Base-by-base conservation (phyloP, 2,888 invertebrate genomes). In the Monopis laevigella region DNA sequence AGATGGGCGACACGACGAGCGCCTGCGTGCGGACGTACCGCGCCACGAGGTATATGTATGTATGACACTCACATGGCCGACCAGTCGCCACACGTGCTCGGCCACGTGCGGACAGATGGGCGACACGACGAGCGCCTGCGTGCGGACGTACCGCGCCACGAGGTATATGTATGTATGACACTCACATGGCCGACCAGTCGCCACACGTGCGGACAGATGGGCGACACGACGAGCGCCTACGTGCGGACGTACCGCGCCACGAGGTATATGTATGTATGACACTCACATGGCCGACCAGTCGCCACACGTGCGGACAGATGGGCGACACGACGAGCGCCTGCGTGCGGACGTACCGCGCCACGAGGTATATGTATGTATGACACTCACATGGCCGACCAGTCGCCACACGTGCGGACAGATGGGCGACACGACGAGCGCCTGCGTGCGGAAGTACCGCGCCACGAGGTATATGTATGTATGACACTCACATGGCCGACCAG, bases 81-180 rank as follows among this genome's bases (percentile, higher is more conserved):
- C 71, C 32, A 97, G 68, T 39, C 82, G 78, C 95, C 98, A 98
- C 14, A 99, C 89, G 63, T 96, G 87, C 65, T 99, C 99, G 11
- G 93, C 87, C n/a, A 98, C 88, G 62, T 99, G 99, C 0, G 99
- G 98, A 63, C 99, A 99, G 56, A 99, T 93, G 0, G 99, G 99
- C 11, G 94, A 87, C 54, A 99, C 78, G 10, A 99, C 63, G 43
- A 95, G 73, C 2, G 93, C 90, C 70, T 99, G 99, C 2, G 88
- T 82, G 57, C 91, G 90, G 47, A 98, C 92, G 61, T 94, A 99
- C 51, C n/a, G n/a, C n/a, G n/a, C n/a, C n/a, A n/a, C n/a, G n/a
- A n/a, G n/a, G n/a, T n/a, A n/a, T n/a, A n/a, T n/a, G n/a, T n/a
- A n/a, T n/a, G n/a, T n/a, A n/a, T n/a, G n/a, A n/a, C n/a, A n/a